Evolutionary conservation across 92 coral and sea anemone species (phyloP).

Genomic region (Actinernus sp.): DNA sequence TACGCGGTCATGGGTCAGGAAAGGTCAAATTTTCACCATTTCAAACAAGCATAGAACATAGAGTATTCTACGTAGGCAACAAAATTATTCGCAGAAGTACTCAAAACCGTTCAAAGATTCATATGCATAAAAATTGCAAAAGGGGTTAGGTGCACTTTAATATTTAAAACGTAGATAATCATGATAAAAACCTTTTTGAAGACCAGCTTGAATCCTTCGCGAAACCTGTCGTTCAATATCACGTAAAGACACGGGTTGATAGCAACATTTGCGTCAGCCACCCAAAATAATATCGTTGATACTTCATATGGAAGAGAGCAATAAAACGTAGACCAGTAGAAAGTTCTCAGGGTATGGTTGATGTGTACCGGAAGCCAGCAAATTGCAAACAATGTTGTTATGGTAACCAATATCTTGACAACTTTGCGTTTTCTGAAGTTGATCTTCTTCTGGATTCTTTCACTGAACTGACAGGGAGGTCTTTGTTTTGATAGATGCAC

Average conservation of each 20-base stretch:
- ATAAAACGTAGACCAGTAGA: slow-evolving; percentile 4
- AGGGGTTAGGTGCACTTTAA: no score
- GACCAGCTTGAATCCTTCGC: slow-evolving; percentile 46
- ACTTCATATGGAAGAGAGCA: slow-evolving; percentile 34
- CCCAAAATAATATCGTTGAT: slow-evolving; percentile 12
- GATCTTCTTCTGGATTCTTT: slow-evolving; percentile 54
- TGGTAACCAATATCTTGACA: slow-evolving; percentile 67
- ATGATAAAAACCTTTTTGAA: slow-evolving; percentile 34
- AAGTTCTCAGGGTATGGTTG: slow-evolving; percentile 26
- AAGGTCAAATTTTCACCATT: no score
- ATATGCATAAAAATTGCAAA: no score
- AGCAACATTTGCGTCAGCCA: slow-evolving; percentile 70
- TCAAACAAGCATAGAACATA: no score
- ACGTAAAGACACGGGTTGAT: slow-evolving; percentile 80
- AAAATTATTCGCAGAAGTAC: no score
- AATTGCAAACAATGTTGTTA: slow-evolving; percentile 70
- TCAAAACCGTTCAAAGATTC: no score
- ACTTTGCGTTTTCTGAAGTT: slow-evolving; percentile 66
- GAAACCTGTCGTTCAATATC: slow-evolving; percentile 72
- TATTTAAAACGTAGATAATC: no score
- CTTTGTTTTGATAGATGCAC: slow-evolving; percentile 63
- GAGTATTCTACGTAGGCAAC: no score
- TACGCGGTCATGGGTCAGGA: no score
- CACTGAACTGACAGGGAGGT: slow-evolving; percentile 56
- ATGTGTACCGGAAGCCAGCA: slow-evolving; percentile 85